These are phyloP conservation scores for Nannospalax galili DNA, from an alignment of 2,113 vertebrate species.

Conservation along the genomic window DNA sequence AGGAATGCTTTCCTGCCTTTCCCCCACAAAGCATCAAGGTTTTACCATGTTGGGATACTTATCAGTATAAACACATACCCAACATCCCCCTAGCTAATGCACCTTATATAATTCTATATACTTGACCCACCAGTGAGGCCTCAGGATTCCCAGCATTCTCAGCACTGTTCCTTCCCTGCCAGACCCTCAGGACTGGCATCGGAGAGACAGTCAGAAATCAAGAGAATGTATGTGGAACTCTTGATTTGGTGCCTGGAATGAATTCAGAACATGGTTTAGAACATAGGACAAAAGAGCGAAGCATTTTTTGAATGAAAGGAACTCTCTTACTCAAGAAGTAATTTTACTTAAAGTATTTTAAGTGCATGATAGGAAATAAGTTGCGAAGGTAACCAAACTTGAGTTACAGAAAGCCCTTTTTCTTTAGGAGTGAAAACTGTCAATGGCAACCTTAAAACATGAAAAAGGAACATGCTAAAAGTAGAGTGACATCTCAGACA, in stretches of 20 bases:
- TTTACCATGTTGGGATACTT: background rate
- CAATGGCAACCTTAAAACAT: background rate
- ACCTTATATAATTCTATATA: background rate
- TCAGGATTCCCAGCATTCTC: background rate
- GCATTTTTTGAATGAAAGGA: constrained; percentile 41
- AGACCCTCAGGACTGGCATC: background rate
- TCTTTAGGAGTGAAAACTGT: background rate
- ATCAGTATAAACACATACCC: background rate
- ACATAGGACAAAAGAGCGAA: background rate
- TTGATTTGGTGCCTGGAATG: constrained; percentile 3
- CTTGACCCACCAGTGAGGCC: background rate
- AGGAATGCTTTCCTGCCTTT: background rate
- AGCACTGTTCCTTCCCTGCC: background rate
- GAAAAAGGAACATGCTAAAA: background rate
- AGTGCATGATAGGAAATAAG: background rate
- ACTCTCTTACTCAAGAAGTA: background rate
- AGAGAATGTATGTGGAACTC: background rate
- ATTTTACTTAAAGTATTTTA: too few species aligned
- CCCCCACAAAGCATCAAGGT: background rate
- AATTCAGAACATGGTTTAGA: background rate
- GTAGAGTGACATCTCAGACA: background rate
- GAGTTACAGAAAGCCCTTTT: background rate
- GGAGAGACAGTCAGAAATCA: constrained; percentile 6
- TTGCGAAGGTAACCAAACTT: background rate
- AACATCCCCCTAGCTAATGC: background rate